A percentile compares a stretch with the other conserved stretches of the same genome.
phyloP scores from a whole-genome alignment of 1,140 invertebrate species.

The Harlomillsia oculata region DNA sequence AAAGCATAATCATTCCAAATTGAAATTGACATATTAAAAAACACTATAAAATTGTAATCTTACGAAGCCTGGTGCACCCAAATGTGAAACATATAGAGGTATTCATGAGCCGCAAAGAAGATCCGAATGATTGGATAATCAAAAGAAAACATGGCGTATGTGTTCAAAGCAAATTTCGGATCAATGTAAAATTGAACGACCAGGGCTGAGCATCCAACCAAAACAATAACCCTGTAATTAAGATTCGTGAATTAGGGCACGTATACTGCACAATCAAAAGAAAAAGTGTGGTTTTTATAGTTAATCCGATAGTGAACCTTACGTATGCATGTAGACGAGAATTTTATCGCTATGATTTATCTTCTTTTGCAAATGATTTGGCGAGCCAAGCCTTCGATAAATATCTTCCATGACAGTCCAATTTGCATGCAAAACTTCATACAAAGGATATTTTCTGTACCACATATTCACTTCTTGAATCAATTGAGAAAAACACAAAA shows the following conservation, averaged over 20 bases:
- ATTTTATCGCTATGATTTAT: conserved; percentile 13
- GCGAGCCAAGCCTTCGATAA: conserved; percentile 5
- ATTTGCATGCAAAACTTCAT: conserved; percentile 14
- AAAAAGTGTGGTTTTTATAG: not conserved
- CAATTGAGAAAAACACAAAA: conserved; percentile 13
- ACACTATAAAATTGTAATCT: not conserved
- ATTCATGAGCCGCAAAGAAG: conserved; percentile 10
- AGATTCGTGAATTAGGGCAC: no score
- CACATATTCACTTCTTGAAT: conserved; percentile 17
- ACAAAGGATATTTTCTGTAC: conserved; percentile 18
- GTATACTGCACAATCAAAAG: not conserved
- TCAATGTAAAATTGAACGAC: conserved; percentile 9
- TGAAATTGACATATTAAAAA: not conserved
- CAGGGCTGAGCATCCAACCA: conserved; percentile 7
- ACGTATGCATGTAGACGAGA: conserved; percentile 11
- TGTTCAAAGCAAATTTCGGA: conserved; percentile 19
- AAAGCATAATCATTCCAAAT: not conserved
- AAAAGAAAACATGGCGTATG: conserved; percentile 4
- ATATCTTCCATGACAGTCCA: conserved; percentile 18
- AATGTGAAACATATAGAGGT: conserved; percentile 16
- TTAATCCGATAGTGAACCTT: not conserved
- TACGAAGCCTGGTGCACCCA: conserved; percentile 9
- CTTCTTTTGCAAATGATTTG: not conserved
- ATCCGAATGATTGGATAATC: conserved; percentile 8
- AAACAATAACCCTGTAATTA: not conserved